Conservation (phyloP, 1,140 invertebrate genomes). For the Tribolium castaneum region DNA sequence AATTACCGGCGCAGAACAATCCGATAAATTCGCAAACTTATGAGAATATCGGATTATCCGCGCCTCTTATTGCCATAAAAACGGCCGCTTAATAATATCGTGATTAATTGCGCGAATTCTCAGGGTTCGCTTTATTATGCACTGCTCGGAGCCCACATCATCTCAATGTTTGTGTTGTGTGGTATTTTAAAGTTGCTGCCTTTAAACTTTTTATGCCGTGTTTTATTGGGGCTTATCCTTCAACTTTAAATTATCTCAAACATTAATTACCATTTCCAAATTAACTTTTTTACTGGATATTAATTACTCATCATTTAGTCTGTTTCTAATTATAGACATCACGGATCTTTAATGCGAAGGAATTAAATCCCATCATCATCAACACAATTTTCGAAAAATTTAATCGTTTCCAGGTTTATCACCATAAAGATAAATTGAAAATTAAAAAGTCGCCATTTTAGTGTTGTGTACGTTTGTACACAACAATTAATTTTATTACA, state of each 20-base stretch:
- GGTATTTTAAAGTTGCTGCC: slow-evolving; percentile 22
- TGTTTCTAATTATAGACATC: slow-evolving; percentile 39
- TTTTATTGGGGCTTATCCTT: slow-evolving; percentile 40
- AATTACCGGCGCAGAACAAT: slow-evolving; percentile 6
- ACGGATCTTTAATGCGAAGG: slow-evolving; percentile 7
- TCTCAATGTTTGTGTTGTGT: slow-evolving; percentile 23
- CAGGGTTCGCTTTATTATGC: slow-evolving; percentile 16
- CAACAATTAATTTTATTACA: background rate
- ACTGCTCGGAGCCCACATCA: slow-evolving; percentile 7
- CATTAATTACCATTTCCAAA: slow-evolving; percentile 44
- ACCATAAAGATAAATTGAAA: background rate
- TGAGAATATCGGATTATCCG: background rate
- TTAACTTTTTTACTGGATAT: slow-evolving; percentile 43
- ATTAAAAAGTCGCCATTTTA: background rate
- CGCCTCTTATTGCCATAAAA: slow-evolving; percentile 19
- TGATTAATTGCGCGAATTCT: slow-evolving; percentile 28
- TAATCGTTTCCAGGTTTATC: background rate
- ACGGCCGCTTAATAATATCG: slow-evolving; percentile 8
- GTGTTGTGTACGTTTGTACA: background rate
- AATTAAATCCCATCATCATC: slow-evolving; percentile 12
- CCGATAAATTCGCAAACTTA: background rate
- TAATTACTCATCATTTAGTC: slow-evolving; percentile 42
- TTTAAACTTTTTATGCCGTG: slow-evolving; percentile 27
- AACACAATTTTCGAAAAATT: background rate
- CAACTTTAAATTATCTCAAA: slow-evolving; percentile 40